phyloP scores from a whole-genome alignment of 2,888 invertebrate genomes.

The Drosophila testacea region DNA sequence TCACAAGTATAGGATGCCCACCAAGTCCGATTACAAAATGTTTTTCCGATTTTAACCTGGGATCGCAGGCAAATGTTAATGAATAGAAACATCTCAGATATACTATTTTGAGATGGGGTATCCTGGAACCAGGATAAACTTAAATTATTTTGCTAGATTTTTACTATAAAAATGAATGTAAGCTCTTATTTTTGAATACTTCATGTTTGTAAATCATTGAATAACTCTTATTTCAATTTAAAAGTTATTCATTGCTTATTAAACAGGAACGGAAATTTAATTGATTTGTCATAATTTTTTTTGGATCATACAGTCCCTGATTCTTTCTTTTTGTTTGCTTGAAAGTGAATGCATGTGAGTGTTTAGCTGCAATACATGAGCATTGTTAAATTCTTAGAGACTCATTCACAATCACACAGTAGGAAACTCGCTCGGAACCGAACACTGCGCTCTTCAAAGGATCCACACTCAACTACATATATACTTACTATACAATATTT shows the following conservation, averaged over 20 bases:
- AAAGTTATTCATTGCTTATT: no score
- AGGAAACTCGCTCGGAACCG: slow-evolving; percentile 12
- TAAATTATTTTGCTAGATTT: background rate
- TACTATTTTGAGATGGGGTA: background rate
- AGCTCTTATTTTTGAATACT: background rate
- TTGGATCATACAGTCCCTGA: no score
- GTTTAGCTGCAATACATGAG: background rate
- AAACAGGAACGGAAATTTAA: no score
- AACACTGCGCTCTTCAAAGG: slow-evolving; percentile 29
- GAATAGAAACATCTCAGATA: background rate
- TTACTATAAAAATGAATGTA: background rate
- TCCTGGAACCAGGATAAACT: no score
- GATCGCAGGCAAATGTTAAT: background rate
- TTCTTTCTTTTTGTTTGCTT: no score
- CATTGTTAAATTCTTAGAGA: background rate
- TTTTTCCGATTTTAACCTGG: background rate
- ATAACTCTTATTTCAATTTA: no score
- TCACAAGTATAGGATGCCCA: no score
- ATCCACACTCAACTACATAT: slow-evolving; percentile 8
- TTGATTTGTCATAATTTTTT: no score
- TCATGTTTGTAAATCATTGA: no score
- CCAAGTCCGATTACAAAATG: no score
- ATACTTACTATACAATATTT: background rate
- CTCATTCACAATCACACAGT: background rate
- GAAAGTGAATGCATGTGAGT: background rate